Evolutionary conservation across 2,113 vertebrate genomes (phyloP), one percentile per base, ranked within the genome.

Genomic region (Dipodomys merriami): DNA sequence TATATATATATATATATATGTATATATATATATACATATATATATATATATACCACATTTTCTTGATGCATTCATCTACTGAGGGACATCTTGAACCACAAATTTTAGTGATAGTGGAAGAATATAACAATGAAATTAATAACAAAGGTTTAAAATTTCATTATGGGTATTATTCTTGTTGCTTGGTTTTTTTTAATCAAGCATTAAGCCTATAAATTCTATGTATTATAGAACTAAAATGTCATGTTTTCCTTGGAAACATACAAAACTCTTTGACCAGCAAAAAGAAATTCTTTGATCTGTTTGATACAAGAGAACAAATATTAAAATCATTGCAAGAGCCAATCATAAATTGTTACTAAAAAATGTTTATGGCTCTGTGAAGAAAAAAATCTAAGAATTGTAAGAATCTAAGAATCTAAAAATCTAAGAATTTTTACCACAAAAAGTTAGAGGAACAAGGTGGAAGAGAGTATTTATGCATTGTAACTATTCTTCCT

Each of bases 71-170:
- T 39, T 39, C 39, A 39, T 39, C 39, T 39, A 39, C 39, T 39
- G 39, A 39, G 39, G 39, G 5, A 39, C 39, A 39, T 39, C 39
- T 39, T 39, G 39, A 39, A 39, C 39, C 39, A 39, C 10, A 73
- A 57, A 60, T 87, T 94, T 91, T 46, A 88, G 62, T 35, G 57
- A 88, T 90, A 80, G 29, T 35, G 33, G 1, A 39, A 87, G 73
- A 57, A 88, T 80, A 5, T n/a, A 77, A 90, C 12, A 91, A 85
- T 86, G 60, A 86, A 94, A 74, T 85, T 57, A 95, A 94, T 86
- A 16, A 90, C 29, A 71, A 81, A 83, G 35, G 16, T 82, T 77
- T 39, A 82, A 85, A 84, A 87, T 46, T 88, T 93, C 30, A 93
- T 53, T 69, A 67, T 72, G 25, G n/a, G 33, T 79, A 86, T 69